Percentiles rank a stretch among this genome's conserved stretches.
Conservation (phyloP, 2,797 vertebrate species). For the Sebastes ruberrimus region DNA sequence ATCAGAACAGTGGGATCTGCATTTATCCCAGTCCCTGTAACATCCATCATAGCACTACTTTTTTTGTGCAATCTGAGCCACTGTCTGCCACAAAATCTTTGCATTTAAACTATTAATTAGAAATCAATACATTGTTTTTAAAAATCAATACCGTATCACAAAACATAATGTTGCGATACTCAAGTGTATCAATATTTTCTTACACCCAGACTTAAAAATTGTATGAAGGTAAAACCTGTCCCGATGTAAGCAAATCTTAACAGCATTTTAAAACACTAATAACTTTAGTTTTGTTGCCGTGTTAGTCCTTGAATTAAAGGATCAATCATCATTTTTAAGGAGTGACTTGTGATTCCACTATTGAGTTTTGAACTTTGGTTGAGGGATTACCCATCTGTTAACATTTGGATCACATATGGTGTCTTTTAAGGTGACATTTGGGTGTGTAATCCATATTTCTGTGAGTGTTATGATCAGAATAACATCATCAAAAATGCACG, state of each 20-base stretch:
- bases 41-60: too few species aligned
- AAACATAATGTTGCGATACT: too few species aligned
- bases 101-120: too few species aligned
- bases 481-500: conserved; percentile 3
- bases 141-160: too few species aligned
- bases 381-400: background rate
- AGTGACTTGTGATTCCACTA: background rate
- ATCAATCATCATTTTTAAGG: background rate
- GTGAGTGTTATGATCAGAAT: background rate
- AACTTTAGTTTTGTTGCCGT: background rate
- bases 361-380: background rate
- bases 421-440: background rate
- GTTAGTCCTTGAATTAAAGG: background rate
- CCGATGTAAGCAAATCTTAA: background rate
- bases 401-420: background rate
- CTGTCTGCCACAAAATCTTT: too few species aligned
- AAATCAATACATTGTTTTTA: too few species aligned
- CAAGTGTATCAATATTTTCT: too few species aligned
- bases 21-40: too few species aligned
- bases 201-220: background rate
- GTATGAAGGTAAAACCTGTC: background rate
- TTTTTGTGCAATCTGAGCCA: too few species aligned
- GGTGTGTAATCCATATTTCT: background rate
- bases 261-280: background rate
- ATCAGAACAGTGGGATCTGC: too few species aligned